Base-by-base conservation (phyloP, 2,888 invertebrate species). In the Drosophila rellima region DNA sequence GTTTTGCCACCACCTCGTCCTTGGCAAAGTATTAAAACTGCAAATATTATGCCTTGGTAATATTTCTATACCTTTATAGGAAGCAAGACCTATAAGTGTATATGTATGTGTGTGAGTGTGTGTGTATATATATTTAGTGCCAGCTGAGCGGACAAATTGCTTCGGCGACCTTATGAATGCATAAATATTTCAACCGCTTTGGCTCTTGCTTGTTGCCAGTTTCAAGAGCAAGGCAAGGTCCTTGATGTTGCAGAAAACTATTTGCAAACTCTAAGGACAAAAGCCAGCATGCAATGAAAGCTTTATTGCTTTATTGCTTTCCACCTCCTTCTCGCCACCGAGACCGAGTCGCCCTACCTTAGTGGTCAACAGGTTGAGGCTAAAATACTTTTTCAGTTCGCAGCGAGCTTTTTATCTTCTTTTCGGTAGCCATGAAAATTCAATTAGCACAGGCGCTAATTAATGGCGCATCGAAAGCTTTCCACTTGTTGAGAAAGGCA, bases 201-300 rank as follows among this genome's bases (percentile, higher is more conserved):
- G 63, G 55, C 81, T 77, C 39, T 71, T 39, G 55, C 62, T 67
- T 80, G 79, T 64, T 82, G 80, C 83, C 80, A 72, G 74, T 86
- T 85, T 86, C 84, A 85, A 85, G 84, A 84, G 84, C 84, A 82
- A 84, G 74, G 72, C 78, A 79, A 84, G 71, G 86, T 80, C 84
- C 75, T 74, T 79, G 78, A 65, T 71, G 71, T 70, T 48, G 65
- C 70, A 71, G 60, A 66, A 80, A 74, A 75, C 59, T 75, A 74
- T 70, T 75, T 78, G 69, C 64, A 66, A 66, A 63, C 62, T 70
- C 44, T 73, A 80, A 82, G 85, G 83, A 85, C 83, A 74, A 69
- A 75, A 63, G 68, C 52, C 65, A 72, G 65, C 56, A 60, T 71
- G 70, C 70, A 70, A 66, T 74, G 52, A 74, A 67, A 74, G 74